phyloP scores from a whole-genome alignment of 2,113 vertebrate genomes.

The Crypturellus undulatus region DNA sequence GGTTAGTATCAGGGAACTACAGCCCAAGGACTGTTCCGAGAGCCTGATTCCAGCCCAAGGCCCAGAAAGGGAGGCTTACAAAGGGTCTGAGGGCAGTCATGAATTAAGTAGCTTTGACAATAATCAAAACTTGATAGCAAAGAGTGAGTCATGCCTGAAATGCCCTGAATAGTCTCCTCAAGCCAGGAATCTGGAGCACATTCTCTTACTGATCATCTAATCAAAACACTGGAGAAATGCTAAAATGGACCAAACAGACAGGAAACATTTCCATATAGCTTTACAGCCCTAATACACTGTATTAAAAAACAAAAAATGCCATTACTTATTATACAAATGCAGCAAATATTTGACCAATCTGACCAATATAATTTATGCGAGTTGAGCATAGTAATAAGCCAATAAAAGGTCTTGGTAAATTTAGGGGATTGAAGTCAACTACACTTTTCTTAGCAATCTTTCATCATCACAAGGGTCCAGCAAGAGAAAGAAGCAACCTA shows the following conservation, averaged over 20 bases:
- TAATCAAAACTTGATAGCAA: neutral
- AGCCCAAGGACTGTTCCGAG: neutral
- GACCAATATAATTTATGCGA: neutral
- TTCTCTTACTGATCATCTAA: neutral
- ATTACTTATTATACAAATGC: neutral
- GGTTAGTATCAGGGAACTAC: neutral
- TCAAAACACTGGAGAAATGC: neutral
- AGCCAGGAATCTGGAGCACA: neutral
- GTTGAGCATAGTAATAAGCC: neutral
- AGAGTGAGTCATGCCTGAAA: neutral
- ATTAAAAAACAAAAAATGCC: neutral
- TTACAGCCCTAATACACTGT: neutral
- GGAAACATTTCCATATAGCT: neutral
- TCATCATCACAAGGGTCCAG: no score
- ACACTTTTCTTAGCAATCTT: no score
- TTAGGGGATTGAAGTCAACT: neutral
- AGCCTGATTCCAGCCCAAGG: neutral
- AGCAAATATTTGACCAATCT: neutral
- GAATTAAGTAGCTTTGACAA: conserved; percentile 3
- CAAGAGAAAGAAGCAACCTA: no score
- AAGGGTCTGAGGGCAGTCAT: neutral
- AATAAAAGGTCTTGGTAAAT: neutral
- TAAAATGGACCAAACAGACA: neutral
- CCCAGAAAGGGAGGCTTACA: neutral
- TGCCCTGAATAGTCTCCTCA: neutral